These are phyloP conservation scores for Drosophila chauvacae DNA, from an alignment of 1,140 invertebrate species.

Conservation along the genomic window DNA sequence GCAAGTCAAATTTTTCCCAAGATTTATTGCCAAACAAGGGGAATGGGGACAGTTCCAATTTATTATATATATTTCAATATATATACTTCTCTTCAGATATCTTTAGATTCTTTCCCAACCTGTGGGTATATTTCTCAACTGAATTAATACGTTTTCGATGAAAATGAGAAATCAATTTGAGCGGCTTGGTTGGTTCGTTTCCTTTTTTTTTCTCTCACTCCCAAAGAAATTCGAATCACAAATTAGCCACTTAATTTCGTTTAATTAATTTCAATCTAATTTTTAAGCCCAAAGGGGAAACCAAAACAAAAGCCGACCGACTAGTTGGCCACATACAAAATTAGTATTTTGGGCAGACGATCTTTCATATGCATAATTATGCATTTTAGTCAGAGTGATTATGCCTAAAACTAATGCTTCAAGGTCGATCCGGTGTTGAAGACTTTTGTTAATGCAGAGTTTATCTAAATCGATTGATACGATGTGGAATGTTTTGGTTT, in stretches of 20 bases:
- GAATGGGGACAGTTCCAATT: background rate
- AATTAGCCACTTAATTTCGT: slow-evolving; percentile 70
- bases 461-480: slow-evolving; percentile 56
- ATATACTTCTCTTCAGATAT: background rate
- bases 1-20: slow-evolving; percentile 60
- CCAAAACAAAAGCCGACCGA: slow-evolving; percentile 17
- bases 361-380: slow-evolving; percentile 58
- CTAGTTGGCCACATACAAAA: slow-evolving; percentile 32
- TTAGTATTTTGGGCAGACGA: slow-evolving; percentile 34
- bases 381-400: slow-evolving; percentile 49
- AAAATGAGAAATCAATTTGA: slow-evolving; percentile 67
- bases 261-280: slow-evolving; percentile 77
- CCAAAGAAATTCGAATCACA: slow-evolving; percentile 56
- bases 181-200: slow-evolving; percentile 42
- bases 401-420: slow-evolving; percentile 46
- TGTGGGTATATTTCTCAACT: slow-evolving; percentile 3
- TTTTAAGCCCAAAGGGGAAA: slow-evolving; percentile 35
- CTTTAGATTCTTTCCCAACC: background rate
- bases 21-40: slow-evolving; percentile 44
- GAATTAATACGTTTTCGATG: slow-evolving; percentile 66
- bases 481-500: slow-evolving; percentile 16
- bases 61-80: background rate
- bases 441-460: slow-evolving; percentile 32
- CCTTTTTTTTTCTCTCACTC: background rate
- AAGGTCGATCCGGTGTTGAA: slow-evolving; percentile 52